Conservation (phyloP, 1,140 invertebrate genomes). For the Coptotermes formosanus region DNA sequence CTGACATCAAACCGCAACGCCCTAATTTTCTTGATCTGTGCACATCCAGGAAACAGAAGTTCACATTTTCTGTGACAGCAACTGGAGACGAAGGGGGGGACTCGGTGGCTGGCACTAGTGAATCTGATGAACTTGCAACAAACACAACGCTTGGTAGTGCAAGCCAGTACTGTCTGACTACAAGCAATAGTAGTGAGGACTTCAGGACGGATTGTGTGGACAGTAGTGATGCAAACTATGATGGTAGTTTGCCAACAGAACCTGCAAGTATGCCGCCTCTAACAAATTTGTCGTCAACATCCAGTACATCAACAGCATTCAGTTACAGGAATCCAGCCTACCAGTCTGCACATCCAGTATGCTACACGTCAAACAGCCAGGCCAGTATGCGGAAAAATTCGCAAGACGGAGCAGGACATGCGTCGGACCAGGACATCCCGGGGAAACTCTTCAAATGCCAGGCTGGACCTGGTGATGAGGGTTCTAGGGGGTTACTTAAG, state of each 20-base stretch:
- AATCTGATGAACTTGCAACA: not conserved
- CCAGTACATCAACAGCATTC: slow-evolving; percentile 54
- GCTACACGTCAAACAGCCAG: slow-evolving; percentile 40
- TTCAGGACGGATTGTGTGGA: not conserved
- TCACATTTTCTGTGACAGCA: slow-evolving; percentile 36
- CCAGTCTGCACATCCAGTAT: slow-evolving; percentile 67
- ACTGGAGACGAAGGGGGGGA: not conserved
- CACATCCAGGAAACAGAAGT: slow-evolving; percentile 49
- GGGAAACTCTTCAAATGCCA: slow-evolving; percentile 27
- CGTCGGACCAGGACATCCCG: slow-evolving; percentile 44
- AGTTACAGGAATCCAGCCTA: slow-evolving; percentile 71
- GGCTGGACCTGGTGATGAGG: not conserved
- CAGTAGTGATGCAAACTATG: not conserved
- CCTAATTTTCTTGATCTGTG: slow-evolving; percentile 54
- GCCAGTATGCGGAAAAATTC: slow-evolving; percentile 33
- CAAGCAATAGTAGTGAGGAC: slow-evolving; percentile 2
- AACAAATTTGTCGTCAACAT: slow-evolving; percentile 42
- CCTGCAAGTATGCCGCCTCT: slow-evolving; percentile 58
- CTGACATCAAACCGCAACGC: slow-evolving; percentile 40
- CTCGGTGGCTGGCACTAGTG: not conserved
- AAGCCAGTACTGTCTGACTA: not conserved
- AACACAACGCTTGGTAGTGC: not conserved
- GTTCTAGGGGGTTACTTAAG: slow-evolving; percentile 59
- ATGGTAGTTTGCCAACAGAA: slow-evolving; percentile 49
- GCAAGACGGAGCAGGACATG: slow-evolving; percentile 35